Evolutionary conservation across 92 coral and sea anemone species (phyloP).

Genomic region (Metridium senile): DNA sequence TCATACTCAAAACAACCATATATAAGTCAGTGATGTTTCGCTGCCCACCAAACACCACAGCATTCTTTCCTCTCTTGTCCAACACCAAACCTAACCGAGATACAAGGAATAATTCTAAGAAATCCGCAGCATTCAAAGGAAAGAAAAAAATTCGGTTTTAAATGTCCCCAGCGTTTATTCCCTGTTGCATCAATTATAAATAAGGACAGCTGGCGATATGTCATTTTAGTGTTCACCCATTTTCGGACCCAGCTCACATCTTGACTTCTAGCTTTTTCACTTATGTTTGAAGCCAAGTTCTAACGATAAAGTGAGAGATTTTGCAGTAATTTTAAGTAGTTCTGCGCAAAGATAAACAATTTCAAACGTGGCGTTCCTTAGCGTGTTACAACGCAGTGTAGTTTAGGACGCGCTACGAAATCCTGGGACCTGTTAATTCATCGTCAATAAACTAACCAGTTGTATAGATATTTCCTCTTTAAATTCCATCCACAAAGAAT

Average conservation of each 20-base stretch:
- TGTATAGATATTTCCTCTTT: not conserved
- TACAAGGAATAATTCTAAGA: not conserved
- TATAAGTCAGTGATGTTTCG: not conserved
- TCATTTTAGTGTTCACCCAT: conserved; percentile 22
- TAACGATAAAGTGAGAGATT: conserved; percentile 15
- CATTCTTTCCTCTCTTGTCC: not conserved
- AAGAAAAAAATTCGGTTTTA: not conserved
- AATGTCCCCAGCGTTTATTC: conserved; percentile 26
- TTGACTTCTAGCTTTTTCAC: conserved; percentile 28
- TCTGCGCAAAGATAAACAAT: too few relatives aligned
- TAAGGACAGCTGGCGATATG: conserved; percentile 36
- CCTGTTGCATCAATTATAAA: conserved; percentile 33
- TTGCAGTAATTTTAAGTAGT: too few relatives aligned
- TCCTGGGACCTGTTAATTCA: not conserved
- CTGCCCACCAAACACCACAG: not conserved
- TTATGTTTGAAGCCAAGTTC: not conserved
- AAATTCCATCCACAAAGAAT: not conserved
- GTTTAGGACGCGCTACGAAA: not conserved
- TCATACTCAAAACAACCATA: conserved; percentile 27
- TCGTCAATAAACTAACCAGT: not conserved
- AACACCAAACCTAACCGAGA: not conserved
- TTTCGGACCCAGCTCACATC: conserved; percentile 21
- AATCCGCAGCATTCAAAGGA: not conserved
- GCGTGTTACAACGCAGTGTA: not conserved
- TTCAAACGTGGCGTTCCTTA: too few relatives aligned